Evolutionary conservation across 1,140 invertebrate genomes (phyloP).

Genomic region (Psix sp.): DNA sequence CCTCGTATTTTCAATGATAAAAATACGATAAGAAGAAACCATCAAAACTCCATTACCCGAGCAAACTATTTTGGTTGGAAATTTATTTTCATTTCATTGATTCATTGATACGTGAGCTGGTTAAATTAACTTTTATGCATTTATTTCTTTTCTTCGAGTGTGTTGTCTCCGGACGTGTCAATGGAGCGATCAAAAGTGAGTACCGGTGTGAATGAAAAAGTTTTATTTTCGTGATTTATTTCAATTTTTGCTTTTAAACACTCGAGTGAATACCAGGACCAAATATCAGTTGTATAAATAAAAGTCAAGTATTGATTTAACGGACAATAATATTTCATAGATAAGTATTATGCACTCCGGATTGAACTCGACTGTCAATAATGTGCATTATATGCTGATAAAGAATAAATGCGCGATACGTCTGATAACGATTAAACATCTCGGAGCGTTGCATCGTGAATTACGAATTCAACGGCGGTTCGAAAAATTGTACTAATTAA

Average conservation of each 20-base stretch:
- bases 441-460: slow-evolving; percentile 12
- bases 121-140: neutral
- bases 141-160: no score
- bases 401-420: no score
- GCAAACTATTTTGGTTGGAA: no score
- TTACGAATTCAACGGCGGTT: slow-evolving; percentile 16
- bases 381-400: slow-evolving; percentile 22
- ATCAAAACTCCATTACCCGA: no score
- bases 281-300: slow-evolving; percentile 24
- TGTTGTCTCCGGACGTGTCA: no score
- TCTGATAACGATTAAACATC: slow-evolving; percentile 27
- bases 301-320: slow-evolving; percentile 38
- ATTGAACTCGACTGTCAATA: slow-evolving; percentile 35
- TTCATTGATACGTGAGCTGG: neutral
- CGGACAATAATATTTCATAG: slow-evolving; percentile 41
- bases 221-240: neutral
- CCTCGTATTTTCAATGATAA: no score
- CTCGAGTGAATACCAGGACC: no score
- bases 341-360: slow-evolving; percentile 10
- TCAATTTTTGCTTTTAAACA: neutral
- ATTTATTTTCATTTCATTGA: neutral
- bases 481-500: slow-evolving; percentile 21
- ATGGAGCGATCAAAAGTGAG: no score
- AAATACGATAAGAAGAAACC: no score
- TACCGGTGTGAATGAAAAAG: no score